Evolutionary conservation across 2,797 vertebrate species (phyloP), one percentile per base, ranked within the genome.

Genomic region (Telmatherina bonti): DNA sequence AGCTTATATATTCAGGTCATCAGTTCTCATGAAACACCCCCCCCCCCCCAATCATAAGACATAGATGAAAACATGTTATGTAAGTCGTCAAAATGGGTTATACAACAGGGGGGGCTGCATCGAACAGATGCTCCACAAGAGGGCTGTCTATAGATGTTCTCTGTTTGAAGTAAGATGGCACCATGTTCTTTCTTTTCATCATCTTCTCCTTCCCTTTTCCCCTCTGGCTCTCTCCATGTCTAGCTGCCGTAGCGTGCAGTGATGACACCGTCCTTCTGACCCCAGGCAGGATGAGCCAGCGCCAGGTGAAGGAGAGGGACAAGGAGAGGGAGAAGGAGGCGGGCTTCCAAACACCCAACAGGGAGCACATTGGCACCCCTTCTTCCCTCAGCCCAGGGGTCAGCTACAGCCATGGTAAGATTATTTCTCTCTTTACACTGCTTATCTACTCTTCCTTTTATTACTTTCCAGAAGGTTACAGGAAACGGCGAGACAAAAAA

Each of bases 211-310:
- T 22, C 9, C 10, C 60, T 1, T 11, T 27, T 15, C 51, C 51
- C 5, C 5, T 5, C 26, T 52, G 12, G 12, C 35, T 12, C 11
- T 41, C 4, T 54, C 62, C 61, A 13, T 26, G 12, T 62, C 5
- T 16, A 94, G 95, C 94, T 90, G 89, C 91, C 62, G 33, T 96
- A 94, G 92, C 92, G 88, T 93, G 88, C 80, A 89, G 92, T 59
- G 97, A 99, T 91, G 97, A 98, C 78, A 84, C 93, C 70, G 87
- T 95, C 78, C 92, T 94, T 91, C 82, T 96, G 92, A 97, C 95
- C 72, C 93, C 96, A 82, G 95, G 93, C 90, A 99, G 95, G 90
- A 99, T 99, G 97, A 99, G 92, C 93, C 97, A 98, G 81, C 96
- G 96, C 57, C 96, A 96, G 88, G 96, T 89, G 59, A 99, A 96